Conservation (phyloP, 2,113 vertebrate species). For the Xenopus borealis region DNA sequence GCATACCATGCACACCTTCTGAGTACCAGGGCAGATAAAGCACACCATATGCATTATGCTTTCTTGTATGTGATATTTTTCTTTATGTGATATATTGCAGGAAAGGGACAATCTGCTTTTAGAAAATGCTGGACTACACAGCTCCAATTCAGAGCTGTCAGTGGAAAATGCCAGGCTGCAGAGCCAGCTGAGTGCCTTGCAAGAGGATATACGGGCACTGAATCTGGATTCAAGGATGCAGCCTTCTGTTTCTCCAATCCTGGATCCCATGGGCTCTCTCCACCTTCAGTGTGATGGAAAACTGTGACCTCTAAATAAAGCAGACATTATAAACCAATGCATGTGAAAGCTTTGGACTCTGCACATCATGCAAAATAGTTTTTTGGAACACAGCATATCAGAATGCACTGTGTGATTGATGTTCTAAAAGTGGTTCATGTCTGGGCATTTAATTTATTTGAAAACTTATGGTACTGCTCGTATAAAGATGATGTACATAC, state of each 20-base stretch:
- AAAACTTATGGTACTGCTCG: too few species aligned
- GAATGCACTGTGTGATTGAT: too few species aligned
- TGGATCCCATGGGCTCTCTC: slow-evolving; percentile 34
- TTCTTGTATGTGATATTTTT: too few species aligned
- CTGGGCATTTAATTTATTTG: too few species aligned
- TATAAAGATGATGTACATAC: too few species aligned
- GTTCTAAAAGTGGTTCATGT: too few species aligned
- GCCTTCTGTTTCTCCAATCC: slow-evolving; percentile 17
- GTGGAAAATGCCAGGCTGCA: slow-evolving; percentile 33
- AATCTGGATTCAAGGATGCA: background rate
- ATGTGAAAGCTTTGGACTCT: too few species aligned
- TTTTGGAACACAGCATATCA: too few species aligned
- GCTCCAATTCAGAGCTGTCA: slow-evolving; percentile 26
- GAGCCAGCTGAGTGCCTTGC: slow-evolving; percentile 13
- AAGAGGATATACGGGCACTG: slow-evolving; percentile 11
- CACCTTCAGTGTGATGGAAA: slow-evolving; percentile 20
- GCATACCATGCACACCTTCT: too few species aligned
- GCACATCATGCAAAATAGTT: too few species aligned
- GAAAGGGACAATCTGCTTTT: slow-evolving; percentile 8
- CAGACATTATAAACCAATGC: too few species aligned
- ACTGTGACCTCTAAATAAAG: background rate
- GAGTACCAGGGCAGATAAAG: too few species aligned
- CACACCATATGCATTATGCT: background rate
- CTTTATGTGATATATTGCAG: background rate
- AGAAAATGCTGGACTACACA: slow-evolving; percentile 22